Conservation (phyloP, 2,888 invertebrate genomes). For the Malthinus flaveolus region DNA sequence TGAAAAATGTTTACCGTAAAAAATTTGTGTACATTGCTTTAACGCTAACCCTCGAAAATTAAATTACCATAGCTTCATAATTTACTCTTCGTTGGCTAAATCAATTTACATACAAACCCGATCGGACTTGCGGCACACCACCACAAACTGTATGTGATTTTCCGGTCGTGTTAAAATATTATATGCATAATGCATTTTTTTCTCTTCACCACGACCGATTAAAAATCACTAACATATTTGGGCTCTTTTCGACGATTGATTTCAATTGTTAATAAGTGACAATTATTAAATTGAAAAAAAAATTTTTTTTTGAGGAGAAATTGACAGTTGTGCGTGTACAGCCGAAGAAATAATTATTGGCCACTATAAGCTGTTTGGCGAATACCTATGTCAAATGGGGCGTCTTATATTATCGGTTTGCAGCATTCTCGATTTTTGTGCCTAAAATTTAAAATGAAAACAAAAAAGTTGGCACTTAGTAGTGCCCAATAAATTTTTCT, state of each 20-base stretch:
- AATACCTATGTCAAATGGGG: too few relatives aligned
- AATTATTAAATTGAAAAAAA: too few relatives aligned
- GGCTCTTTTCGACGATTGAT: not conserved
- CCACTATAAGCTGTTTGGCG: too few relatives aligned
- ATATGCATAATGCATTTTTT: slow-evolving; percentile 23
- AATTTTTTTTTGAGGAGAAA: too few relatives aligned
- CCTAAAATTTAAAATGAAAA: too few relatives aligned
- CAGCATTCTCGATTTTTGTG: too few relatives aligned
- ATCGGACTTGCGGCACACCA: slow-evolving; percentile 18
- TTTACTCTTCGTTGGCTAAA: slow-evolving; percentile 24
- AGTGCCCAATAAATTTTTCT: too few relatives aligned
- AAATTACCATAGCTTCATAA: slow-evolving; percentile 29
- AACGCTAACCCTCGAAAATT: slow-evolving; percentile 24
- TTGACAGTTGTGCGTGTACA: too few relatives aligned
- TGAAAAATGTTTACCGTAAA: slow-evolving; percentile 1
- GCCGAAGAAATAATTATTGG: too few relatives aligned
- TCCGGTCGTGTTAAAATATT: slow-evolving; percentile 8
- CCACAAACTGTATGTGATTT: slow-evolving; percentile 19
- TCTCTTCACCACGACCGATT: slow-evolving; percentile 5
- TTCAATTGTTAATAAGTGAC: too few relatives aligned
- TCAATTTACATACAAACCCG: slow-evolving; percentile 27
- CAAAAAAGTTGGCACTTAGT: too few relatives aligned
- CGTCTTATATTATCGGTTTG: too few relatives aligned
- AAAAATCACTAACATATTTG: not conserved
- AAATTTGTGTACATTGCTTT: slow-evolving; percentile 6